phyloP scores from a whole-genome alignment of 2,797 vertebrate genomes.

The Orestias chungarensis region DNA sequence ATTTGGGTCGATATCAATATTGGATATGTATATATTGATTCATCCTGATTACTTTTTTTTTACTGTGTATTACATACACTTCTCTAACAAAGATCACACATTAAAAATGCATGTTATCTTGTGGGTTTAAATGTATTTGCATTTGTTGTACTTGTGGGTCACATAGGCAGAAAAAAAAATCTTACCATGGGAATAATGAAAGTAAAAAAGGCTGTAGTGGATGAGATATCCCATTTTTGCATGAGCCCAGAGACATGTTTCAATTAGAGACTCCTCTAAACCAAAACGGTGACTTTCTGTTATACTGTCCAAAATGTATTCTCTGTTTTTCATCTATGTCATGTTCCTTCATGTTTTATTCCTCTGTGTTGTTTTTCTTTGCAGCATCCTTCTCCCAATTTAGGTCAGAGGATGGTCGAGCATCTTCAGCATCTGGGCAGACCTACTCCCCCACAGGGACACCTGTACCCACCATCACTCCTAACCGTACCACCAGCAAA shows the following conservation, averaged over 20 bases:
- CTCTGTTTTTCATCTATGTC: not conserved
- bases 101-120: no score
- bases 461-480: constrained; percentile 46
- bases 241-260: not conserved
- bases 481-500: constrained; percentile 44
- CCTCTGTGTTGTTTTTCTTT: constrained; percentile 20
- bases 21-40: no score
- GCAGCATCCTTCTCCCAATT: constrained; percentile 67
- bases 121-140: no score
- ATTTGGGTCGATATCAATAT: no score
- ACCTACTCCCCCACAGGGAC: constrained; percentile 68
- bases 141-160: no score
- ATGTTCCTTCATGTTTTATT: not conserved
- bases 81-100: no score
- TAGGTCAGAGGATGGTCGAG: constrained; percentile 65
- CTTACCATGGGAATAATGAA: not conserved
- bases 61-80: no score
- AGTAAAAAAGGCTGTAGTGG: not conserved
- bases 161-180: no score
- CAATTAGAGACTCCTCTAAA: not conserved
- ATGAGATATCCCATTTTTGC: not conserved
- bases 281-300: no score
- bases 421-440: constrained; percentile 66
- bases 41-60: no score
- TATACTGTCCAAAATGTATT: not conserved